Base-by-base conservation (phyloP, 2,797 vertebrate species). In the Lagodon rhomboides region DNA sequence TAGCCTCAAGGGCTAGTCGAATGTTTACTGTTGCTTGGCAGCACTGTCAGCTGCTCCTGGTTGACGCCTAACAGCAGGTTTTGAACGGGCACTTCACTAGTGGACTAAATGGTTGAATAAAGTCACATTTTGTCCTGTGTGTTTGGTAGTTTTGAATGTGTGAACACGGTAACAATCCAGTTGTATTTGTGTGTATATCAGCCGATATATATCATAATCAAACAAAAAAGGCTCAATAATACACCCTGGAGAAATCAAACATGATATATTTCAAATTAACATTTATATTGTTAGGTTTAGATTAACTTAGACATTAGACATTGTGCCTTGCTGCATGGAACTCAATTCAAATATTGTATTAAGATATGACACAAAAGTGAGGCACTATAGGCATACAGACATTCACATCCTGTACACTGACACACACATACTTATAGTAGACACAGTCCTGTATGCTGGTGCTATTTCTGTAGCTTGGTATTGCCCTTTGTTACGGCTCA, bases 401-500 rank as follows among this genome's bases (percentile, higher is more conserved):
- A 51, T 22, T 11, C 27, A 53, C 2, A 54, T 13, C 55, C 15
- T 65, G 23, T 18, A 16, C 9, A 47, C 16, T 47, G 46, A 73
- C 4, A 53, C 53, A 73, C 12, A 51, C 30, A 4, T 10, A 30
- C 13, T 38, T 38, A 38, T 38, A 38, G 38, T 8, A 47, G 7
- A 60, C 17, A 23, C 9, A 73, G 82, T 83, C 60, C 18, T 83
- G 72, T 60, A 43, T 77, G 69, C 73, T 75, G 53, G 12, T 83
- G 77, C 81, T 91, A 89, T 92, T 93, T 85, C 69, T 88, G 77
- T 75, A 75, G 38, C 65, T 77, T 77, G 43, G 50, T 71, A 46
- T 71, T 90, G 82, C 76, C 77, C 85, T 89, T 90, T 87, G 80
- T 86, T 86, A 60, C 16, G 3, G 58, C 79, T 83, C 75, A 59